A percentile compares a stretch with the other conserved stretches of the same genome.
phyloP scores from a whole-genome alignment of 2,797 vertebrate species.

The Bradypus variegatus region DNA sequence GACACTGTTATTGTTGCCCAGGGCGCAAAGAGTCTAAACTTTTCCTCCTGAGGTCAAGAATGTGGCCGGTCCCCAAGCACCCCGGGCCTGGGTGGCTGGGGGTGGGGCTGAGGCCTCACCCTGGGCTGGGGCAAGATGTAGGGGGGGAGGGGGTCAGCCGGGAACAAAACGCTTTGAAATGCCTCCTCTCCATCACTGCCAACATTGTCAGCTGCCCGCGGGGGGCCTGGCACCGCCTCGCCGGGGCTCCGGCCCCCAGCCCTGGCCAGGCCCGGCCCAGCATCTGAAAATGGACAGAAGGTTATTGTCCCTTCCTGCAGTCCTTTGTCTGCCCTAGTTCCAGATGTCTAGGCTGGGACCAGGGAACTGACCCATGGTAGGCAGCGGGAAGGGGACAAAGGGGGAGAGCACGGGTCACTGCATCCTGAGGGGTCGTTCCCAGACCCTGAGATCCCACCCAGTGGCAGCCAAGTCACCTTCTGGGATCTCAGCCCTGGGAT shows the following conservation, averaged over 20 bases:
- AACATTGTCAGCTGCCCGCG: slow-evolving; percentile 80
- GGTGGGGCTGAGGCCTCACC: slow-evolving; percentile 71
- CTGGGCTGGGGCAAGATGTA: slow-evolving; percentile 41
- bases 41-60: slow-evolving; percentile 76
- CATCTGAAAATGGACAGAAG: slow-evolving; percentile 79
- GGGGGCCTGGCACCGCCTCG: slow-evolving; percentile 80
- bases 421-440: slow-evolving; percentile 62
- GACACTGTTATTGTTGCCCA: slow-evolving; percentile 79
- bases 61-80: slow-evolving; percentile 76
- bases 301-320: slow-evolving; percentile 72
- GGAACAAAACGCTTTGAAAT: slow-evolving; percentile 82
- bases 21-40: slow-evolving; percentile 73
- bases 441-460: slow-evolving; percentile 65
- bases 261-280: slow-evolving; percentile 74
- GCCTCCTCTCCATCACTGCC: slow-evolving; percentile 81
- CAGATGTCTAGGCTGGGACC: slow-evolving; percentile 75
- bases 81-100: slow-evolving; percentile 72
- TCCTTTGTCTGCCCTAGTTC: slow-evolving; percentile 75
- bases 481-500: slow-evolving; percentile 30
- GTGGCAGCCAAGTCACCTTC: slow-evolving; percentile 49
- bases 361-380: slow-evolving; percentile 67
- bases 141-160: slow-evolving; percentile 71
- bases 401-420: slow-evolving; percentile 68
- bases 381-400: slow-evolving; percentile 56
- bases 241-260: slow-evolving; percentile 73